Base-by-base conservation (phyloP, 2,797 vertebrate species). In the Vipera latastei region DNA sequence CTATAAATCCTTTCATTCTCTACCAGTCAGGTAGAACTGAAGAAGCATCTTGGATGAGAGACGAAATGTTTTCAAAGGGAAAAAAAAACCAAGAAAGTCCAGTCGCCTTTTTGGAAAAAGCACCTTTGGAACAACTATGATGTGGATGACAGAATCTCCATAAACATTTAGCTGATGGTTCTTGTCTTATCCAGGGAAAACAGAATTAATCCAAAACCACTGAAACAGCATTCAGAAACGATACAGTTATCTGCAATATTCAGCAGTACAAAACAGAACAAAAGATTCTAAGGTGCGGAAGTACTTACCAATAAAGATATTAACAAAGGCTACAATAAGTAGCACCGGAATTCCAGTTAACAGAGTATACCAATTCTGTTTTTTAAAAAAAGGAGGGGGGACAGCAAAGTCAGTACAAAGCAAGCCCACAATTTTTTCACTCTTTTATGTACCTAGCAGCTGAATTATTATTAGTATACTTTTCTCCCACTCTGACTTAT, bases 251-350 rank as follows among this genome's bases (percentile, higher is more conserved):
- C 22, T 94, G 7, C 9, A 61, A 88, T 90, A 69, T 0, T 53
- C 32, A 59, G 38, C 13, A 86, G 87, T 86, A 57, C 0, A 28
- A 28, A 60, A 51, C 9, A 4, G 5, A 18, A 57, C 38, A 83
- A 56, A 86, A 25, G 16, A 13, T 7, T 90, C 61, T 28, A 57
- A 86, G 18, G 16, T 0, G 90, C 7, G 94, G 59, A 94, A 59
- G 4, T 60, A 96, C 98, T 98, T 98, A 99, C 99, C 99, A 65
- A 99, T 94, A 87, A 99, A 99, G 92, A 99, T 0, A 95, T 99
- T 99, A 94, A 99, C 97, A 86, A 95, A 96, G 0, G 98, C 98
- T 96, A 99, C 95, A 65, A 98, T 20, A 25, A 98, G 32, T 2
- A 92, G 97, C 86, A 98, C 73, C 28, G 99, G 99, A 95, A 99